A percentile compares a stretch with the other conserved stretches of the same genome.
phyloP scores from a whole-genome alignment of 2,113 vertebrate species.

The Hippocampus abdominalis region DNA sequence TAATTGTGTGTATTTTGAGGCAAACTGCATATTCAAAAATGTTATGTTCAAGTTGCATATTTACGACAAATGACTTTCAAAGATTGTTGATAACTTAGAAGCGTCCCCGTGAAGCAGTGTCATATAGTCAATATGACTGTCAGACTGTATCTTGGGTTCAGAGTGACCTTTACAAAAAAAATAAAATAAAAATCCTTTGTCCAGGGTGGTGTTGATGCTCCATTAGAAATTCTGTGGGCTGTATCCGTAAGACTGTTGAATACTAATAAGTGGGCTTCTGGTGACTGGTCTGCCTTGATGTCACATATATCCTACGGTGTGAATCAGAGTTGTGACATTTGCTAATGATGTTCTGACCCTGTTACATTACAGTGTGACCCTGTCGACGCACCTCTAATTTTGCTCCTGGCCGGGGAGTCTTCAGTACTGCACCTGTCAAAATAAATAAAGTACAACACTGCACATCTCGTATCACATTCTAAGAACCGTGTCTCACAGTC shows the following conservation, averaged over 20 bases:
- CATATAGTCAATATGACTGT: conserved; percentile 1
- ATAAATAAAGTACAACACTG: conserved; percentile 3
- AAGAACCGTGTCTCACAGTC: conserved; percentile 17
- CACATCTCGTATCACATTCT: conserved; percentile 9
- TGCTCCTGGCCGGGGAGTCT: background rate
- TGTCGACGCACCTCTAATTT: background rate
- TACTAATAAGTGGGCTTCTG: background rate
- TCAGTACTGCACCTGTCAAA: conserved; percentile 6
- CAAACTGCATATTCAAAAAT: background rate
- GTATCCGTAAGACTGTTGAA: background rate
- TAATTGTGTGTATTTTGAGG: background rate
- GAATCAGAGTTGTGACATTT: conserved; percentile 18
- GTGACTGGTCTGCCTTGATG: background rate
- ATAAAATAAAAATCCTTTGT: background rate
- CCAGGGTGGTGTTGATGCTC: background rate
- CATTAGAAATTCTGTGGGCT: background rate
- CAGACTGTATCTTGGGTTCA: background rate
- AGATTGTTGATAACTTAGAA: background rate
- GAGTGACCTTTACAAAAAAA: background rate
- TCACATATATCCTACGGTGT: conserved; percentile 1
- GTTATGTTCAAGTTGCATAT: background rate
- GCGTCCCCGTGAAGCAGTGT: background rate
- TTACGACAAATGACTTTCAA: background rate
- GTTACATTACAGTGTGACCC: background rate
- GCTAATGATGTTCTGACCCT: conserved; percentile 5